Conservation (phyloP, 2,888 invertebrate species). For the Schizotus pectinicornis region DNA sequence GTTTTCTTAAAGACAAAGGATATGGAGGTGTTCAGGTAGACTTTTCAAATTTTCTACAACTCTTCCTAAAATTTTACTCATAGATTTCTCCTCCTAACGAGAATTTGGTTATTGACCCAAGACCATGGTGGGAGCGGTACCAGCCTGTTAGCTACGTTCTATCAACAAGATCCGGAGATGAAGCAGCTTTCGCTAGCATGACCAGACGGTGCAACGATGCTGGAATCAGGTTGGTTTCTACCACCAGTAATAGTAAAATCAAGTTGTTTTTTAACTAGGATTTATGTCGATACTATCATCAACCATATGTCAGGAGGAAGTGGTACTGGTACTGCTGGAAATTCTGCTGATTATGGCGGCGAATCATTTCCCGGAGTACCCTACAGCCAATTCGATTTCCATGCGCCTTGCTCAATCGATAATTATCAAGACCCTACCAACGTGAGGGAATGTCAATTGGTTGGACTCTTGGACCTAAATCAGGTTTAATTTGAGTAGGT, state of each 20-base stretch:
- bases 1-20: conserved; percentile 74
- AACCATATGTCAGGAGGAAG: conserved; percentile 80
- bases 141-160: conserved; percentile 84
- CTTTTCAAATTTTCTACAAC: neutral
- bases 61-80: conserved; percentile 40
- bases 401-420: conserved; percentile 67
- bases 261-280: conserved; percentile 57
- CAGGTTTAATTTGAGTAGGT: conserved; percentile 57
- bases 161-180: conserved; percentile 77
- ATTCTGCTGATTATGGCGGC: conserved; percentile 59
- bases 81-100: conserved; percentile 79
- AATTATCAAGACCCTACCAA: conserved; percentile 70
- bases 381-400: conserved; percentile 71
- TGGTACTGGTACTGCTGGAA: conserved; percentile 64
- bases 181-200: conserved; percentile 77
- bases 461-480: conserved; percentile 78
- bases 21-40: conserved; percentile 75
- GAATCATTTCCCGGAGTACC: conserved; percentile 66
- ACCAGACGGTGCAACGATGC: conserved; percentile 76
- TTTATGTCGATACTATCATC: conserved; percentile 82
- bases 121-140: conserved; percentile 90
- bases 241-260: no score
- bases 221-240: conserved; percentile 62
- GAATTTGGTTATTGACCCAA: conserved; percentile 65
- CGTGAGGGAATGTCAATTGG: conserved; percentile 60